These are phyloP conservation scores for Bubo bubo DNA, from an alignment of 2,113 vertebrate species.

Conservation along the genomic window DNA sequence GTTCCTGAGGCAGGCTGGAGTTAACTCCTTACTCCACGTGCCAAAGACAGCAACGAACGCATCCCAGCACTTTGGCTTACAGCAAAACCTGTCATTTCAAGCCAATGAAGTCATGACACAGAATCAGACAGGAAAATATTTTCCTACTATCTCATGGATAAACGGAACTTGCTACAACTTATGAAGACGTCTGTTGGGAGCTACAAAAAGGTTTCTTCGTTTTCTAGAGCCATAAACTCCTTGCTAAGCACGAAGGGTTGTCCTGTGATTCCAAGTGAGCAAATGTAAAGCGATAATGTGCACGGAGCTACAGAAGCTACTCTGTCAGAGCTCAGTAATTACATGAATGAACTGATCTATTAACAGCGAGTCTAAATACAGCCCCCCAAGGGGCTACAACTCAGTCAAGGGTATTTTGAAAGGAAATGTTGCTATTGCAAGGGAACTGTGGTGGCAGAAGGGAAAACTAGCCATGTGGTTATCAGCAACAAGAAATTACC, in stretches of 20 bases:
- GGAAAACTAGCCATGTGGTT: neutral
- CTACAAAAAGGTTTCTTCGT: neutral
- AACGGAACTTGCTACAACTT: neutral
- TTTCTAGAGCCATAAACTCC: neutral
- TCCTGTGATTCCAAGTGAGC: neutral
- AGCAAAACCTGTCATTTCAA: conserved; percentile 25
- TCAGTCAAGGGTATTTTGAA: neutral
- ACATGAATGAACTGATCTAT: conserved; percentile 17
- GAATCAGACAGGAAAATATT: conserved; percentile 46
- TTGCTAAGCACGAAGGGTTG: neutral
- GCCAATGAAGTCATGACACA: conserved; percentile 37
- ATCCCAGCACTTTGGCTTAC: conserved; percentile 1
- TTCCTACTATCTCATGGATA: neutral
- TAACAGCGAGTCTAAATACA: conserved; percentile 47
- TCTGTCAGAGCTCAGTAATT: conserved; percentile 1
- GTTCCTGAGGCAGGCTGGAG: neutral
- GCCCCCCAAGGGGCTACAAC: conserved; percentile 13
- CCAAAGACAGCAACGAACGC: conserved; percentile 37
- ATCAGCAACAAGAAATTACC: conserved; percentile 7
- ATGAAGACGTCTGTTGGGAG: neutral
- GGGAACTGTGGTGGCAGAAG: neutral
- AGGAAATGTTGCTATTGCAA: neutral
- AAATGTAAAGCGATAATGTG: neutral
- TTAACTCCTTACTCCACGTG: conserved; percentile 12
- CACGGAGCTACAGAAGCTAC: neutral